Evolutionary conservation across 2,113 vertebrate genomes (phyloP).

Genomic region (Eolophus roseicapilla): DNA sequence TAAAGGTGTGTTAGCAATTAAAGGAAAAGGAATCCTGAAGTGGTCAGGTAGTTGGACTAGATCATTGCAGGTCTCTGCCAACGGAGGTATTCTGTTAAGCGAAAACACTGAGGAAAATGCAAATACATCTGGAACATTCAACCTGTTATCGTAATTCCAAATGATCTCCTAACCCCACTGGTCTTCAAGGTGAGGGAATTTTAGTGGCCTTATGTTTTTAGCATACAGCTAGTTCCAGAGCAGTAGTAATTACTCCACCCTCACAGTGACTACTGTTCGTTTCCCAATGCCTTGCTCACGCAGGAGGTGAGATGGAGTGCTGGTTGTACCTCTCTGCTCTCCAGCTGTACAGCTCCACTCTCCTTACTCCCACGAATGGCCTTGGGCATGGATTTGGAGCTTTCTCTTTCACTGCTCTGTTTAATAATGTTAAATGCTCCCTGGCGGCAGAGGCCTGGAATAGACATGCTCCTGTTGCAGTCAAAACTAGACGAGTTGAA

Average conservation of each 20-base stretch:
- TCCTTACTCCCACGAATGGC: not conserved
- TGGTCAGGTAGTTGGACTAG: not conserved
- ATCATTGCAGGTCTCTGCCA: not conserved
- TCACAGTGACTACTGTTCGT: rapidly evolving
- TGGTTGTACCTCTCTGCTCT: not conserved
- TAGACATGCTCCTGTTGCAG: rapidly evolving
- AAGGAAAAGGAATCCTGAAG: not conserved
- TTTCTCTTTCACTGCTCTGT: not conserved
- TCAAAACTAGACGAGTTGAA: not conserved
- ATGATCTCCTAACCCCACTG: rapidly evolving
- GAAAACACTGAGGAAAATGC: not conserved
- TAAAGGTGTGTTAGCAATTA: not conserved
- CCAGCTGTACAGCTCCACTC: not conserved
- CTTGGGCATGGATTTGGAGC: rapidly evolving
- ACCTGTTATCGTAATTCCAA: not conserved
- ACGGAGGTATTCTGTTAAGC: not conserved
- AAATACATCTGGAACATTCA: not conserved
- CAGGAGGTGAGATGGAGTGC: not conserved
- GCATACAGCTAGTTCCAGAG: not conserved
- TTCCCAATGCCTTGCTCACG: not conserved
- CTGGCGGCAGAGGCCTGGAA: not conserved
- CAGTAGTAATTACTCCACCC: too few species aligned
- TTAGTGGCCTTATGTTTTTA: not conserved
- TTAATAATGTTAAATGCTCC: not conserved
- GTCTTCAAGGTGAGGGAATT: not conserved